These are phyloP conservation scores for Phortica magna DNA, from an alignment of 2,888 invertebrate species.

Conservation along the genomic window DNA sequence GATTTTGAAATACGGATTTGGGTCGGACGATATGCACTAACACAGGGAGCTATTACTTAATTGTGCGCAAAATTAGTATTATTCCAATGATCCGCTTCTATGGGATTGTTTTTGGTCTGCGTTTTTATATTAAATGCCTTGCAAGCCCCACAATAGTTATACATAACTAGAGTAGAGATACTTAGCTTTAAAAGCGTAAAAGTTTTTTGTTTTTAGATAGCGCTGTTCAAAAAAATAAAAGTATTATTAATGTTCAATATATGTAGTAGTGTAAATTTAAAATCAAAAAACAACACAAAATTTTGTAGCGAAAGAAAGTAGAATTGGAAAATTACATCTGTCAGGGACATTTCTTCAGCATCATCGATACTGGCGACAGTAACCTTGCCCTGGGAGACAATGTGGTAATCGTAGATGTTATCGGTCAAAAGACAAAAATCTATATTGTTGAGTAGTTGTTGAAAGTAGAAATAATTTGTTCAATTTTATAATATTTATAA, in stretches of 20 bases:
- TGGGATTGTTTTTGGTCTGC: constrained; percentile 21
- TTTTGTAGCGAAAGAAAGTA: constrained; percentile 37
- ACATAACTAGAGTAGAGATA: constrained; percentile 22
- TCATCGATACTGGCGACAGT: constrained; percentile 96
- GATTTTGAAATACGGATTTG: neutral
- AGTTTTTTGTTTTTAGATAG: constrained; percentile 36
- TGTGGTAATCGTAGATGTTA: constrained; percentile 91
- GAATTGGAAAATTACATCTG: constrained; percentile 84
- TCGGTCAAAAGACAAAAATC: constrained; percentile 84
- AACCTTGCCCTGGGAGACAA: constrained; percentile 96
- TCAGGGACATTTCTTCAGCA: constrained; percentile 90
- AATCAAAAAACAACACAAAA: constrained; percentile 22
- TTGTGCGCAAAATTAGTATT: constrained; percentile 19
- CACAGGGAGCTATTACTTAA: neutral
- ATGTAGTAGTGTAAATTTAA: constrained; percentile 42
- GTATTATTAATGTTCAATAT: constrained; percentile 43
- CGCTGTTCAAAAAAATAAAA: constrained; percentile 55
- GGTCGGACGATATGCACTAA: neutral
- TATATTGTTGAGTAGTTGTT: constrained; percentile 53
- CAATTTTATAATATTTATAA: constrained; percentile 32
- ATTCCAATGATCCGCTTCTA: constrained; percentile 63
- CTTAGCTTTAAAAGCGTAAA: constrained; percentile 40
- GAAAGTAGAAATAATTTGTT: constrained; percentile 45
- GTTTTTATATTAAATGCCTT: constrained; percentile 5
- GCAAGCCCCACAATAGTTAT: neutral